Evolutionary conservation across 2,113 vertebrate genomes (phyloP).

Genomic region (Lichenostomus cassidix): DNA sequence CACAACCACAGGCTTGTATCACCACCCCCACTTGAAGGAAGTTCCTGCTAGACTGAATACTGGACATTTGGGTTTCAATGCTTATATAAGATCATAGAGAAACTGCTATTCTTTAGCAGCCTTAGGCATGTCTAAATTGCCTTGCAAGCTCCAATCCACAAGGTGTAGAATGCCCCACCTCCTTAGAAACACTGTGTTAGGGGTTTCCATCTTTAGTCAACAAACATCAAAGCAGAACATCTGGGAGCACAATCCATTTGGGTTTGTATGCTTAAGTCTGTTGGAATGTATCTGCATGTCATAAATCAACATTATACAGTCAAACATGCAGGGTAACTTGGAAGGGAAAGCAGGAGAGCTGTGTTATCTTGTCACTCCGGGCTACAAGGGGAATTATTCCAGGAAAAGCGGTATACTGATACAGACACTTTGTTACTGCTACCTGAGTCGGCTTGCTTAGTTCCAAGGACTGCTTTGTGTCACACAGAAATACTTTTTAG

Average conservation of each 20-base stretch:
- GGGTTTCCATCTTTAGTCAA: background rate
- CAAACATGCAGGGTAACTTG: background rate
- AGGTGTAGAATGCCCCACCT: background rate
- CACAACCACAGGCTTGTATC: background rate
- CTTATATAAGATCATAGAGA: background rate
- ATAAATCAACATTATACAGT: background rate
- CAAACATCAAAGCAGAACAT: background rate
- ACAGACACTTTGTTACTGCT: background rate
- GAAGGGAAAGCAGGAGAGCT: background rate
- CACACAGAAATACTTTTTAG: background rate
- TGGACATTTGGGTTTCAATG: background rate
- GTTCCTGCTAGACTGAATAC: conserved; percentile 15
- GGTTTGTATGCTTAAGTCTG: background rate
- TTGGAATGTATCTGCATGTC: background rate
- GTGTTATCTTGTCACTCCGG: background rate
- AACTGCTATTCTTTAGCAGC: background rate
- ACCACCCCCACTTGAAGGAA: background rate
- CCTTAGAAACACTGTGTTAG: background rate
- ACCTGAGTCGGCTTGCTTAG: background rate
- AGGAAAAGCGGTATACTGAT: background rate
- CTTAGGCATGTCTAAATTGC: background rate
- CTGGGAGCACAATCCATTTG: background rate
- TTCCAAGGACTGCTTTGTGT: background rate
- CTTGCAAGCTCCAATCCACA: background rate
- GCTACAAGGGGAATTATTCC: background rate